Evolutionary conservation across 37 sponge, comb jelly and placozoan genomes (phyloP), one percentile per base, ranked within the genome.

Genomic region (Ianthella basta): DNA sequence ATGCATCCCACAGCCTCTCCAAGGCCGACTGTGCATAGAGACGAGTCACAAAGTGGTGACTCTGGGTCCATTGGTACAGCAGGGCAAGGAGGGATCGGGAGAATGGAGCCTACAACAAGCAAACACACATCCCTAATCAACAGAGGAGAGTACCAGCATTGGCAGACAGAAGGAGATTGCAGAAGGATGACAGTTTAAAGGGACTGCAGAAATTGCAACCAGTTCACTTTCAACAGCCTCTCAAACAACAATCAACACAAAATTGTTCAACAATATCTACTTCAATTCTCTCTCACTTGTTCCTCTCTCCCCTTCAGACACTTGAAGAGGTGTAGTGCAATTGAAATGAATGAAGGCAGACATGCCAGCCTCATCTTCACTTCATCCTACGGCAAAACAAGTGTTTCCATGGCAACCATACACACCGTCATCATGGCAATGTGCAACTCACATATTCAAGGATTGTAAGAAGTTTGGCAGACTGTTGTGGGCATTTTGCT

Each of bases 21-120:
- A 91, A 67, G 19, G 78, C 44, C 29, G 78, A 36, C 60, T 90
- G 91, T 27, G 94, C 84, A 83, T 86, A 94, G 35, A 89, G 44
- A 36, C 90, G 67, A 19, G 65, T 82, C 25, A 85, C 44, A 60
- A 87, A 86, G 50, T 93, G 87, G 55, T 89, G 85, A 29, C 82
- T 60, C 2, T 60, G 29, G 27, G 63, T 82, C 93, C 93, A 93
- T 10, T 70, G 75, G 59, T 75, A 72, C 23, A 40, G 21, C 21
- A 19, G 1, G 37, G 23, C 19, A 24, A 75, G 44, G 54, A 75
- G 24, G 16, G n/a, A 44, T 6, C 25, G 53, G 50, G 50, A 44
- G 50, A 44, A 8, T 10, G 50, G 6, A 44, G 8, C 50, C 50
- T 44, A 44, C 8, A 8, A 44, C 8, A 44, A 44, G 50, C 6